Evolutionary conservation across 2,797 vertebrate genomes (phyloP), one percentile per base, ranked within the genome.

Genomic region (Takifugu ocellatus): DNA sequence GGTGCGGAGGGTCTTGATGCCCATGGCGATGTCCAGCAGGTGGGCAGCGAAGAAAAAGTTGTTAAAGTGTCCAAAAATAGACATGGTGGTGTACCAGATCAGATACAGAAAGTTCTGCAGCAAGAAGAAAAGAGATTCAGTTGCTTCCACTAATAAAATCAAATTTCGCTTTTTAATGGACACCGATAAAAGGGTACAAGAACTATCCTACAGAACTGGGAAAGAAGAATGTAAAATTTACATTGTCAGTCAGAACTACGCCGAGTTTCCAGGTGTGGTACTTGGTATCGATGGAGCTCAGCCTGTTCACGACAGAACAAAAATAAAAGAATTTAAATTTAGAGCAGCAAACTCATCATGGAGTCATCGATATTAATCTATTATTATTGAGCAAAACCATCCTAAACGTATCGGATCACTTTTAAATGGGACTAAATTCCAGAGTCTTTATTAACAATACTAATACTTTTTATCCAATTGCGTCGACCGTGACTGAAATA

Each of bases 41-140:
- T 99, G 97, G 72, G 96, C 95, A 39, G 97, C 97, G 27, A 99
- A 99, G 92, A 99, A 99, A 90, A 99, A 99, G 88, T 99, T 99
- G 88, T 99, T 99, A 90, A 95, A 99, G 88, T 99, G 97, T 51
- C 97, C 97, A 48, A 97, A 93, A 70, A 96, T 88, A 5, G 97
- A 99, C 96, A 99, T 97, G 72, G 83, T 93, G 10, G 94, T 93
- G 70, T 99, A 99, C 97, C 97, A 99, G 82, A 96, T 94, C 55
- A 99, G 90, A 82, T 99, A 99, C 52, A 99, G 91, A 88, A 94
- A 99, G 7, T 86, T 92, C 97, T 99, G 86, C 3, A 59, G 65
- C 33, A 36, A 36, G 54, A 45, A 51, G 29, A 51, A 29, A 56
- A 29, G 7, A 29, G 7, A 29, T 21, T 29, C 27, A 29, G 27